phyloP scores from a whole-genome alignment of 2,888 invertebrate genomes.

The Idaea straminata region DNA sequence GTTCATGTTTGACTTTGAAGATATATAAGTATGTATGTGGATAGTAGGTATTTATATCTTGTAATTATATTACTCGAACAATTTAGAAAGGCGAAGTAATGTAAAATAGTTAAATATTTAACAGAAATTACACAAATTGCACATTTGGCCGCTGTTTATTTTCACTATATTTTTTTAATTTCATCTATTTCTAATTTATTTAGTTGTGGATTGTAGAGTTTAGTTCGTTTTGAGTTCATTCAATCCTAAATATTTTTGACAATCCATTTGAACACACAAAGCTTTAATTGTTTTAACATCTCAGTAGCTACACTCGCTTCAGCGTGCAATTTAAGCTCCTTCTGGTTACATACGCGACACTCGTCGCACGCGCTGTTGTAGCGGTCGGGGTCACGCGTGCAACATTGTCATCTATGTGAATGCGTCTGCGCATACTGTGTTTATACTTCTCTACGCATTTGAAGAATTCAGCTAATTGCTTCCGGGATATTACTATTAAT shows the following conservation, averaged over 20 bases:
- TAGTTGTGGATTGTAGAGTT: too few species aligned
- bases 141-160: too few species aligned
- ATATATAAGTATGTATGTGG: background rate
- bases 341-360: background rate
- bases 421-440: slow-evolving; percentile 11
- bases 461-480: slow-evolving; percentile 13
- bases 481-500: slow-evolving; percentile 13
- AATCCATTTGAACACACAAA: too few species aligned
- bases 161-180: too few species aligned
- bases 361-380: slow-evolving; percentile 12
- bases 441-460: slow-evolving; percentile 6
- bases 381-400: slow-evolving; percentile 27
- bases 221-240: too few species aligned
- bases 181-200: too few species aligned
- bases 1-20: background rate
- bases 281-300: background rate
- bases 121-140: too few species aligned
- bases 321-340: background rate
- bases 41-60: background rate
- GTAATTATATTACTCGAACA: background rate
- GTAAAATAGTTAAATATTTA: too few species aligned
- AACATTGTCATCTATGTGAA: slow-evolving; percentile 21
- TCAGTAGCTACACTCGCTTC: background rate
- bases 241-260: too few species aligned
- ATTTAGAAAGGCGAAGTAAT: background rate